These are phyloP conservation scores for Trichechus manatus DNA, from an alignment of 2,113 vertebrate species.

Conservation along the genomic window DNA sequence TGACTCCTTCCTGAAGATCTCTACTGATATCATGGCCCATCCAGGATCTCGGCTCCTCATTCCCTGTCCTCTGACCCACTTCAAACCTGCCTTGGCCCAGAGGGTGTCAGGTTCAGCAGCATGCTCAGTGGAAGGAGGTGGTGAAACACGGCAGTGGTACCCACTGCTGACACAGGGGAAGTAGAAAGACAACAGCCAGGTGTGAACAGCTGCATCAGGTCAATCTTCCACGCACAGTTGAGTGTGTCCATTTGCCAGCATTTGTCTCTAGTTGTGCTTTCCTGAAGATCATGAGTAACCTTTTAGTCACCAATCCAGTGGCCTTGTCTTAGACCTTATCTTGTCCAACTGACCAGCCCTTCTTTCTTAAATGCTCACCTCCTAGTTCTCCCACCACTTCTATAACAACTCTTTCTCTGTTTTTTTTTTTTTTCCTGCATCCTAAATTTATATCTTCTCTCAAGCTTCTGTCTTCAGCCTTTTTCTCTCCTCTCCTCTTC, in stretches of 20 bases:
- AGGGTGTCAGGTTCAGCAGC: not conserved
- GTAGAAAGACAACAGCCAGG: not conserved
- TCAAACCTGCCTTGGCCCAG: not conserved
- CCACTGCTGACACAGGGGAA: not conserved
- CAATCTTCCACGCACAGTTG: not conserved
- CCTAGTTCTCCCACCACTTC: not conserved
- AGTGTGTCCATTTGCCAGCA: not conserved
- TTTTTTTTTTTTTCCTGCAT: not conserved
- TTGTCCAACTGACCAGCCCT: not conserved
- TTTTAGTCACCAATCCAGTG: constrained; percentile 14
- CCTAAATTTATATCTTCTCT: constrained; percentile 11
- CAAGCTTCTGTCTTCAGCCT: not conserved
- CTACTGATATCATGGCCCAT: not conserved
- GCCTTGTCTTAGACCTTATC: not conserved
- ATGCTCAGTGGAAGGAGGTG: not conserved
- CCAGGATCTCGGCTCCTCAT: not conserved
- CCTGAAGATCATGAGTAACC: not conserved
- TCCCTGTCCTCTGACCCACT: not conserved
- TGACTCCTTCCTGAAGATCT: not conserved
- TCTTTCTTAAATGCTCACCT: not conserved
- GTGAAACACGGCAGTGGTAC: not conserved
- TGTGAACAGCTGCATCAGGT: not conserved
- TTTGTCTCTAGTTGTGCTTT: constrained; percentile 18
- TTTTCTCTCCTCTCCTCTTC: not conserved
- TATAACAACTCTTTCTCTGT: not conserved